Evolutionary conservation across 2,797 vertebrate species (phyloP).

Genomic region (Lepus oiostolus): DNA sequence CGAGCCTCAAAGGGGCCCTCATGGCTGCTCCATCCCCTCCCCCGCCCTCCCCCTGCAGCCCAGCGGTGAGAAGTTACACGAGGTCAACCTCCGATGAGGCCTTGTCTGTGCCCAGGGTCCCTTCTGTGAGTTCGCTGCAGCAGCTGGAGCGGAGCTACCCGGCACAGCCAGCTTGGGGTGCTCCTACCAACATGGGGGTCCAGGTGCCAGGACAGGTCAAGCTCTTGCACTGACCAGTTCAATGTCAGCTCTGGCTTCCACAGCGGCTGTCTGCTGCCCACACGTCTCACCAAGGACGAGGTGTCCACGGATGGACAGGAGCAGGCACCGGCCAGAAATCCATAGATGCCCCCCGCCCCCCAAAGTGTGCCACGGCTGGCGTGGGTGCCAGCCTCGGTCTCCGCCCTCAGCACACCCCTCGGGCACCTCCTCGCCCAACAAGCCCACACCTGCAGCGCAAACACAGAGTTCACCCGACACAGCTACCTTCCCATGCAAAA

Average conservation of each 20-base stretch:
- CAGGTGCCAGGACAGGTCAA: constrained; percentile 56
- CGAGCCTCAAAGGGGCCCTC: constrained; percentile 54
- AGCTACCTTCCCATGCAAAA: constrained; percentile 14
- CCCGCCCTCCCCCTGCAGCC: background rate
- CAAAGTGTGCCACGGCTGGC: background rate
- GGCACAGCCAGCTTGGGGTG: constrained; percentile 54
- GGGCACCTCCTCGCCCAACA: constrained; percentile 51
- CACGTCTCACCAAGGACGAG: background rate
- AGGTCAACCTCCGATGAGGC: background rate
- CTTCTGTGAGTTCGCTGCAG: background rate
- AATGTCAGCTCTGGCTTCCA: background rate
- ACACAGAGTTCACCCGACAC: constrained; percentile 40
- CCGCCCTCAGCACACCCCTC: constrained; percentile 65
- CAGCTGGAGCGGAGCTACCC: background rate
- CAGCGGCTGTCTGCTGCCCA: background rate
- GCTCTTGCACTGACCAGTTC: background rate
- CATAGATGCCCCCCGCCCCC: background rate
- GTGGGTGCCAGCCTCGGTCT: background rate
- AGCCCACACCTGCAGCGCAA: constrained; percentile 71
- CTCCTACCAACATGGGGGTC: constrained; percentile 70
- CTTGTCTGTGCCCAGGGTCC: background rate
- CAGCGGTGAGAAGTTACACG: background rate
- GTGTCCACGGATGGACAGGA: accelerated
- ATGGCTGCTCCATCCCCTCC: background rate
- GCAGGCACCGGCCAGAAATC: background rate